These are phyloP conservation scores for Acomys russatus DNA, from an alignment of 2,797 vertebrate species.

Conservation along the genomic window DNA sequence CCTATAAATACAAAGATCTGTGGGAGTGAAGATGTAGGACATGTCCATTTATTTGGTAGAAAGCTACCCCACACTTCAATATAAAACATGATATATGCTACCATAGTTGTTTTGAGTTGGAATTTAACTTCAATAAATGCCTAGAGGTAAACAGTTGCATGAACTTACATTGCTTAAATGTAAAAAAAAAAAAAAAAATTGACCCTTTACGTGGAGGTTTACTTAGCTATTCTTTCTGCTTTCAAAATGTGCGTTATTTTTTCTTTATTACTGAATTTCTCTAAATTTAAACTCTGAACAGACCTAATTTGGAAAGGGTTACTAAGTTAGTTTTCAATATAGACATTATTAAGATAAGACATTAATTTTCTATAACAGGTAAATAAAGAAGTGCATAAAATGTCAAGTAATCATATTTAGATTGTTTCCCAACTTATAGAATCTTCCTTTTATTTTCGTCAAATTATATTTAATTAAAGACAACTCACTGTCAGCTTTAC, in stretches of 20 bases:
- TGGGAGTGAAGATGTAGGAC: neutral
- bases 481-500: too few species aligned
- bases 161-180: neutral
- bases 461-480: neutral
- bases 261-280: neutral
- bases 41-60: neutral
- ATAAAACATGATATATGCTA: neutral
- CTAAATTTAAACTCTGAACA: neutral
- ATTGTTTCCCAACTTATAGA: neutral
- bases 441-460: neutral
- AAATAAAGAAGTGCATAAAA: neutral
- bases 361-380: neutral
- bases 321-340: neutral
- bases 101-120: neutral
- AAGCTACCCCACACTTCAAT: neutral
- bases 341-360: neutral
- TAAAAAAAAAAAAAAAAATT: too few species aligned
- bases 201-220: neutral
- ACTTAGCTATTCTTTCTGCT: neutral
- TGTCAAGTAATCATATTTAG: neutral
- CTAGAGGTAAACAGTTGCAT: neutral
- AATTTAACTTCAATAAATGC: neutral
- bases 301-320: neutral
- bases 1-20: neutral
- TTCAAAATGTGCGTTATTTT: neutral